Conservation (phyloP, 2,113 vertebrate genomes). For the Mustela lutreola region DNA sequence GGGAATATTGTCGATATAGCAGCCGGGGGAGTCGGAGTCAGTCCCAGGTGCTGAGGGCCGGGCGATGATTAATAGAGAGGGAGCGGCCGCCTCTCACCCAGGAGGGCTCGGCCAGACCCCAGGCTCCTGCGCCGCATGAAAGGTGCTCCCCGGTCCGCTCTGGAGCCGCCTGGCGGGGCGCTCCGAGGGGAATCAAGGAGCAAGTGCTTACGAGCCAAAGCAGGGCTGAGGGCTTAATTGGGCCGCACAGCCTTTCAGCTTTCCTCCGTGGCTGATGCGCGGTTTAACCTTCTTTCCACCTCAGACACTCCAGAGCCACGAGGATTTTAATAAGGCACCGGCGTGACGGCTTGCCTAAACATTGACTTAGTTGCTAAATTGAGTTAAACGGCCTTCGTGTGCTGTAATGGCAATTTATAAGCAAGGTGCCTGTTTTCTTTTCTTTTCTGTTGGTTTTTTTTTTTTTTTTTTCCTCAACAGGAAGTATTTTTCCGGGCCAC, state of each 20-base stretch:
- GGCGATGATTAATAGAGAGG: conserved; percentile 90
- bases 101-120: conserved; percentile 87
- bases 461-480: conserved; percentile 42
- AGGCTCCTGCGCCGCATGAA: conserved; percentile 86
- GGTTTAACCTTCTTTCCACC: conserved; percentile 91
- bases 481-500: conserved; percentile 58
- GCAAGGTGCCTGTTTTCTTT: not conserved
- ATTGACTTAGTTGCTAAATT: conserved; percentile 80
- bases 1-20: conserved; percentile 93
- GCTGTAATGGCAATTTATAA: conserved; percentile 73
- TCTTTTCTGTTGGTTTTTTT: not conserved
- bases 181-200: conserved; percentile 88
- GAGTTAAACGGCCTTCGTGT: conserved; percentile 81
- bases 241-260: conserved; percentile 87
- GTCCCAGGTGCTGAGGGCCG: conserved; percentile 90
- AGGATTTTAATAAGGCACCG: conserved; percentile 86
- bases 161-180: conserved; percentile 86
- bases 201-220: conserved; percentile 86
- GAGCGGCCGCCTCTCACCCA: conserved; percentile 88
- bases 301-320: conserved; percentile 81
- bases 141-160: conserved; percentile 88
- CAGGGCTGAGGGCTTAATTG: conserved; percentile 91
- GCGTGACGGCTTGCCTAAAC: conserved; percentile 82
- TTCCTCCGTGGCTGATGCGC: conserved; percentile 89
- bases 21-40: conserved; percentile 90